These are phyloP conservation scores for Melinaea menophilus DNA, from an alignment of 2,888 invertebrate genomes.

Conservation along the genomic window DNA sequence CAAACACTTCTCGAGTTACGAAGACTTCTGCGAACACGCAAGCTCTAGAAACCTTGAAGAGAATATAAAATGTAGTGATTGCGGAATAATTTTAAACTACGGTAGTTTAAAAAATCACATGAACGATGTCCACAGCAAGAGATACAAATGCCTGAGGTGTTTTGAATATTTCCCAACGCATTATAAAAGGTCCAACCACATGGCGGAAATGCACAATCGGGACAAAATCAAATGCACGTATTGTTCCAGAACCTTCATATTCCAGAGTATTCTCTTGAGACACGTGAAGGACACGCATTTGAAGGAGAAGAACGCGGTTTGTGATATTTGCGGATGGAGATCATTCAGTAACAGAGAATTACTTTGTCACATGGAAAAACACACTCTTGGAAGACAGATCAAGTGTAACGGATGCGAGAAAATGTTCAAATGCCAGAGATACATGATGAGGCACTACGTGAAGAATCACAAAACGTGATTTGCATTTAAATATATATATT, in stretches of 20 bases:
- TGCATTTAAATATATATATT: neutral
- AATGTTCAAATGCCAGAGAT: conserved; percentile 42
- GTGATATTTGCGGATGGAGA: conserved; percentile 43
- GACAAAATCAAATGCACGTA: conserved; percentile 30
- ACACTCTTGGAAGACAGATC: conserved; percentile 40
- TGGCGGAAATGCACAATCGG: conserved; percentile 32
- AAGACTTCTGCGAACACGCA: conserved; percentile 49
- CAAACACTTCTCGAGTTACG: conserved; percentile 53
- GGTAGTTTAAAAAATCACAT: conserved; percentile 32
- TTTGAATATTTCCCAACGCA: conserved; percentile 32
- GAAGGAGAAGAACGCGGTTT: conserved; percentile 43
- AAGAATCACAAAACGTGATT: conserved; percentile 35
- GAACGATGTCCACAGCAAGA: conserved; percentile 31
- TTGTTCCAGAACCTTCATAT: conserved; percentile 34
- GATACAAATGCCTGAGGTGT: conserved; percentile 34
- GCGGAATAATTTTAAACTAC: conserved; percentile 26
- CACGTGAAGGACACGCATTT: conserved; percentile 45
- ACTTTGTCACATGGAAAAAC: conserved; percentile 41
- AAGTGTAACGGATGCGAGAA: conserved; percentile 43
- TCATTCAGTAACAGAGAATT: conserved; percentile 37
- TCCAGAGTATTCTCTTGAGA: conserved; percentile 32
- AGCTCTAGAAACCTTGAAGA: conserved; percentile 35
- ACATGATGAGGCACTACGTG: conserved; percentile 40
- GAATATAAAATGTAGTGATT: conserved; percentile 30
- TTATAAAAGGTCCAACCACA: conserved; percentile 34